Base-by-base conservation (phyloP, 2,888 invertebrate genomes). In the Pseudanteris insignis region DNA sequence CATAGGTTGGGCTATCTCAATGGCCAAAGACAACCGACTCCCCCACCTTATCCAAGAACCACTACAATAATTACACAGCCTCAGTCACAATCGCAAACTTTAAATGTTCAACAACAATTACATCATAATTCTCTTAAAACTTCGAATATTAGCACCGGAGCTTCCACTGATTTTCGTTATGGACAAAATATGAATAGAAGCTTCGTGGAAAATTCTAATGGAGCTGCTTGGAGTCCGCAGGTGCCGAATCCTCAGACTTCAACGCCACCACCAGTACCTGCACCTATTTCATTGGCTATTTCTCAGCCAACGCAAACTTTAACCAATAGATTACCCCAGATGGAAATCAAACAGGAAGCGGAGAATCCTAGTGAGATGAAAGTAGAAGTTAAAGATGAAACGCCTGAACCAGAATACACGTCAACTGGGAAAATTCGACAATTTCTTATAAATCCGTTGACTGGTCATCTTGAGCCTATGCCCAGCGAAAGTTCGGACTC, bases 401-500 rank as follows among this genome's bases (percentile, higher is more conserved):
- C 70, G 70, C 85, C 68, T 70, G 86, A 74, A 78, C 76, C 76
- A 3, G 85, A 74, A 36, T 77, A 83, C 55, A 86, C 85, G 41
- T 86, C 85, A 34, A 84, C 85, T 57, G 87, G 87, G 57, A 88
- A 88, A 73, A 86, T 85, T 78, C 86, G 88, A 71, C 91, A 91
- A 81, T 91, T 91, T 83, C 86, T 94, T 32, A 92, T 94, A 69
- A 95, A 94, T 83, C 94, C 94, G 0, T 84, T 94, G 62, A 94
- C 94, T 64, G 91, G 93, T 28, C 89, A 92, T 74, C 84, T 94
- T 72, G 94, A 94, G 72, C 88, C 89, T 1, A 89, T 90, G 81
- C 88, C 89, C 15, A 86, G 85, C 68, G 86, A 86, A 64, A 86
- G 87, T 59, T 86, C 85, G 61, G 84, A 84, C 63, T 86, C 86